These are phyloP conservation scores for Stichopus chloronotus DNA, from an alignment of 35 echinoderm and acorn worm genomes.

Conservation along the genomic window DNA sequence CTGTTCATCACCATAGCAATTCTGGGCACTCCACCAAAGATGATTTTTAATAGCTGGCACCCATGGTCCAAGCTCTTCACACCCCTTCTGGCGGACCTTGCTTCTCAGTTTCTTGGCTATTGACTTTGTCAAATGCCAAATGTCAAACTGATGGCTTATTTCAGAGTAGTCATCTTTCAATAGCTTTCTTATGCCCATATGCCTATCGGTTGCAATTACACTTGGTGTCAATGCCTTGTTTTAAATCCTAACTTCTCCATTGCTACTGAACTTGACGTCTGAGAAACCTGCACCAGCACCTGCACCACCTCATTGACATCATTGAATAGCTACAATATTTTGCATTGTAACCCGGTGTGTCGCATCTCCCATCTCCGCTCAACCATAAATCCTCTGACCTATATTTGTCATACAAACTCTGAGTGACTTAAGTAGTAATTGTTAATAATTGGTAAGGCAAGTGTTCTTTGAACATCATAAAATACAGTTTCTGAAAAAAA, in stretches of 20 bases:
- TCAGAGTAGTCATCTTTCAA: constrained; percentile 35
- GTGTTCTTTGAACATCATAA: constrained; percentile 4
- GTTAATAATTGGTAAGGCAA: constrained; percentile 5
- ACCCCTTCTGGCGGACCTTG: constrained; percentile 27
- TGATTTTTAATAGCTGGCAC: constrained; percentile 54
- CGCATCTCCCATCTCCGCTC: constrained; percentile 49
- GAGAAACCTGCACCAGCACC: constrained; percentile 5
- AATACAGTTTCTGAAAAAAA: constrained; percentile 14
- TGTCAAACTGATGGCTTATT: constrained; percentile 53
- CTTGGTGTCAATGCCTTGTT: not conserved
- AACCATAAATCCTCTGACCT: not conserved
- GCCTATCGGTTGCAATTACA: not conserved
- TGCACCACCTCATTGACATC: constrained; percentile 43
- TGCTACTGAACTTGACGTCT: constrained; percentile 37
- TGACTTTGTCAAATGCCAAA: constrained; percentile 53
- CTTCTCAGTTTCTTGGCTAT: constrained; percentile 53
- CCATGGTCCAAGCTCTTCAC: constrained; percentile 57
- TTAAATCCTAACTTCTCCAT: constrained; percentile 54
- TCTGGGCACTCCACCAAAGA: constrained; percentile 60
- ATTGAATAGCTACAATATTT: constrained; percentile 63
- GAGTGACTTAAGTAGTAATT: constrained; percentile 19
- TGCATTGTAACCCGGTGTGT: constrained; percentile 65
- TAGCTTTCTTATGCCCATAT: constrained; percentile 29
- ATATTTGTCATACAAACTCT: not conserved
- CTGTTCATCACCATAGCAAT: constrained; percentile 22